Evolutionary conservation across 2,797 vertebrate genomes (phyloP), one percentile per base, ranked within the genome.

Genomic region (Hozukius guyotensis): DNA sequence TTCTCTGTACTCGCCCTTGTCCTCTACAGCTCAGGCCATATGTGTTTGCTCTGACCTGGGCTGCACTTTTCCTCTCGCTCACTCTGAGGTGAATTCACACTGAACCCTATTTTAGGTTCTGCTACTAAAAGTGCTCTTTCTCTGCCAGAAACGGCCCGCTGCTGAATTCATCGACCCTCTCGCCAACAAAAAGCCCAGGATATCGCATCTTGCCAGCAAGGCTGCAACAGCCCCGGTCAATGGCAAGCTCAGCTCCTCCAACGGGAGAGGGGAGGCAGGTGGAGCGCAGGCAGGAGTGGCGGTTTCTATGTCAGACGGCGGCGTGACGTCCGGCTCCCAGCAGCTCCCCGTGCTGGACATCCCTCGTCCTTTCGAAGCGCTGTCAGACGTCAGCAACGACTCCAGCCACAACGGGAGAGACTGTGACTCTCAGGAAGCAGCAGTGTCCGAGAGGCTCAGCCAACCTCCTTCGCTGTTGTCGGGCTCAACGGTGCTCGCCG

Each of bases 131-230:
- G 22, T 22, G 18, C 18, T 27, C 1, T 83, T 72, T 34, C 72
- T 70, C n/a, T 88, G 0, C 75, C 89, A 99, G 98, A 99, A 99
- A 94, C 97, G 98, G 67, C 91, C 96, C 0, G 96, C 96, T 10
- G 93, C 92, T 16, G 98, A 99, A 16, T 98, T 98, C 82, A 98
- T 97, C 1, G 98, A 99, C 87, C 97, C 98, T 2, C 84, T 99
- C 62, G 94, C 92, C 90, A 98, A 94, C 95, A 99, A 99, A 90
- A 99, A 98, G 91, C 97, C 97, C 73, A 93, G 99, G 88, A 97
- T 99, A 91, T 99, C 98, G 0, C 98, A 98, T 77, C 90, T 98
- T 42, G 88, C 96, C 82, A 97, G 94, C 93, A 97, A 98, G 82
- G 88, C 94, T 67, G 85, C 95, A 72, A 95, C 96, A 6, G 92